Evolutionary conservation across 2,797 vertebrate species (phyloP).

Genomic region (Spinus olivaceus): DNA sequence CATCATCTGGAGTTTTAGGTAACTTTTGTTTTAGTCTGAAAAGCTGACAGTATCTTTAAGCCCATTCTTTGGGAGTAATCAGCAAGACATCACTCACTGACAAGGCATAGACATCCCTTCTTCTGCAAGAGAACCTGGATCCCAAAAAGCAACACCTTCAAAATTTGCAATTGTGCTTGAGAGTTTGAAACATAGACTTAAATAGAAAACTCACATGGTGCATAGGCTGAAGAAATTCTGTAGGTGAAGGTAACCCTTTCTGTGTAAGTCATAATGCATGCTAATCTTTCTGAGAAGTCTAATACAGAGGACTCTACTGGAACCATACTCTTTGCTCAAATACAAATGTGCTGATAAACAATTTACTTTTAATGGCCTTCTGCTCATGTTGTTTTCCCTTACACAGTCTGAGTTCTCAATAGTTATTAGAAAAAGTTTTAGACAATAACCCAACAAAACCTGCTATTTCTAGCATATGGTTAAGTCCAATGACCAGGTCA

Average conservation of each 20-base stretch:
- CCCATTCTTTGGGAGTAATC: neutral
- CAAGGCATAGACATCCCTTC: neutral
- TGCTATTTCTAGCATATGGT: neutral
- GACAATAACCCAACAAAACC: neutral
- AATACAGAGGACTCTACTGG: neutral
- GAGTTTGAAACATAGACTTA: neutral
- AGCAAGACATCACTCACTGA: neutral
- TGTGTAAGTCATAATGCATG: neutral
- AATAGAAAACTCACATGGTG: neutral
- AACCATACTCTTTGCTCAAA: neutral
- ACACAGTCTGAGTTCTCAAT: neutral
- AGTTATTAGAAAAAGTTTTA: neutral
- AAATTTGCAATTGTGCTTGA: neutral
- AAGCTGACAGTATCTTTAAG: neutral
- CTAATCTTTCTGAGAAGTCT: neutral
- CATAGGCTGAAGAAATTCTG: neutral
- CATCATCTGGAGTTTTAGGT: neutral
- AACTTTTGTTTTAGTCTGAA: neutral
- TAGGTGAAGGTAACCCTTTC: neutral
- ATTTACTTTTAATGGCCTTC: neutral
- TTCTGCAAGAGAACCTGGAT: neutral
- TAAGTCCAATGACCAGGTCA: neutral
- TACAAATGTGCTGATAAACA: neutral
- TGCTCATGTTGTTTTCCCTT: neutral
- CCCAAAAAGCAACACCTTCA: neutral